These are phyloP conservation scores for Craterocephalus amniculus DNA, from an alignment of 2,797 vertebrate genomes.

Conservation along the genomic window DNA sequence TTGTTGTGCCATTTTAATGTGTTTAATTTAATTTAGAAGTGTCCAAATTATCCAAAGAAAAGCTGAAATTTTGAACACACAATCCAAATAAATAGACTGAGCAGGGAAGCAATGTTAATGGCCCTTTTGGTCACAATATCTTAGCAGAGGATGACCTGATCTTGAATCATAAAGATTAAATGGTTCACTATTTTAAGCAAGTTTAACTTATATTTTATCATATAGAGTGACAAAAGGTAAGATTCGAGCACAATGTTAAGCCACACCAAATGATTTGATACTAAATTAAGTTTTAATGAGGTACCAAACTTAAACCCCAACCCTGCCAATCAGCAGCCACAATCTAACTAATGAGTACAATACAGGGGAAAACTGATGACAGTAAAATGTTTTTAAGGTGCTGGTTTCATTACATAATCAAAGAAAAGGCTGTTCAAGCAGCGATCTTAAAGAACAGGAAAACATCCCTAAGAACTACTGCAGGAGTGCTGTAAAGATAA, in stretches of 20 bases:
- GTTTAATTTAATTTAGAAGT: background rate
- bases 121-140: too few species aligned
- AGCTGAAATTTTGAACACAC: background rate
- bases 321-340: too few species aligned
- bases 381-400: background rate
- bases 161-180: too few species aligned
- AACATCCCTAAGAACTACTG: background rate
- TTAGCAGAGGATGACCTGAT: too few species aligned
- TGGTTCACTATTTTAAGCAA: too few species aligned
- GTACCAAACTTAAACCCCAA: too few species aligned
- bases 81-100: too few species aligned
- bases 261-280: background rate
- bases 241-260: background rate
- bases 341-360: background rate
- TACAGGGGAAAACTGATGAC: background rate
- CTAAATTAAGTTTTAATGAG: too few species aligned
- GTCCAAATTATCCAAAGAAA: background rate
- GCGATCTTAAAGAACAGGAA: too few species aligned
- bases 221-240: background rate
- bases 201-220: background rate
- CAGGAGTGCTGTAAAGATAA: too few species aligned
- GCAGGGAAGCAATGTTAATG: too few species aligned
- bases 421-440: background rate
- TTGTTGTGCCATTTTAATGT: background rate
- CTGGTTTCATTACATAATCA: background rate